A percentile compares a stretch with the other conserved stretches of the same genome.
These are phyloP conservation scores for Prolemur simus DNA, from an alignment of 2,113 vertebrate genomes.

Conservation along the genomic window DNA sequence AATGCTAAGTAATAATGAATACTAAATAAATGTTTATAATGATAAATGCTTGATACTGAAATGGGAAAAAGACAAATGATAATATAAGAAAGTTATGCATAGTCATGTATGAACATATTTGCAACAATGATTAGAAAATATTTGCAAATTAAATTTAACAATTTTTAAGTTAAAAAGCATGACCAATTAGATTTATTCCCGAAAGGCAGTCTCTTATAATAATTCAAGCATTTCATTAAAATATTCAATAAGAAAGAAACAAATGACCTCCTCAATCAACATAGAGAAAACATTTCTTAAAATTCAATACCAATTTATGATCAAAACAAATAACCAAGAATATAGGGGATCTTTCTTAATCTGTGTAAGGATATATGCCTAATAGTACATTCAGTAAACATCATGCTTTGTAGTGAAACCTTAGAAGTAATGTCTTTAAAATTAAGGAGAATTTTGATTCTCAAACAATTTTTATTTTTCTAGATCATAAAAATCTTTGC, in stretches of 20 bases:
- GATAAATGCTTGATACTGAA: neutral
- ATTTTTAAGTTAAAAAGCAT: neutral
- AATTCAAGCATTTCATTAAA: neutral
- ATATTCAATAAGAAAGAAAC: neutral
- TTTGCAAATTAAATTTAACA: neutral
- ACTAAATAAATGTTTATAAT: neutral
- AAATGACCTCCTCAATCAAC: neutral
- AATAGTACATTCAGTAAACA: neutral
- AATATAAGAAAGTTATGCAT: neutral
- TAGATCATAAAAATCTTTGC: neutral
- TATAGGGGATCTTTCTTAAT: neutral
- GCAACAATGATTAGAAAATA: neutral
- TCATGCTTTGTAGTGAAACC: neutral
- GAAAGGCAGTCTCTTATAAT: neutral
- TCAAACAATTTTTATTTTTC: neutral
- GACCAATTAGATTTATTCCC: neutral
- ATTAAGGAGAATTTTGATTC: conserved; percentile 4
- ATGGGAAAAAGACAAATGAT: neutral
- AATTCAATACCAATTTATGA: neutral
- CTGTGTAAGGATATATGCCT: neutral
- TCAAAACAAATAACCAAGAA: neutral
- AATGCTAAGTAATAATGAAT: neutral
- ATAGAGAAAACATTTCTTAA: neutral
- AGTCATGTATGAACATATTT: neutral
- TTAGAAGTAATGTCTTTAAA: neutral